Evolutionary conservation across 2,797 vertebrate species (phyloP).

Genomic region (Echiichthys vipera): DNA sequence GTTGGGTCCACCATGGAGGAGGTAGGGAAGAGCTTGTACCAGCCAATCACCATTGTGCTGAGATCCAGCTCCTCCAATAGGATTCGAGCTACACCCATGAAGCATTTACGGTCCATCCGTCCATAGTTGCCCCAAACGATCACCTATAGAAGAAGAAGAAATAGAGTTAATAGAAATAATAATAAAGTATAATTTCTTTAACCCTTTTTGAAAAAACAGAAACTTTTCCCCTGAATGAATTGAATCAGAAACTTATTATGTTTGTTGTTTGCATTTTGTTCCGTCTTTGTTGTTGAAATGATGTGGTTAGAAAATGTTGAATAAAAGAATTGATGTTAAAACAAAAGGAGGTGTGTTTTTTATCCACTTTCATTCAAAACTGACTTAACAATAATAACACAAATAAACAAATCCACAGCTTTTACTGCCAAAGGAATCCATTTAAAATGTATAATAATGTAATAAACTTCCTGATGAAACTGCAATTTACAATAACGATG

Average conservation of each 20-base stretch:
- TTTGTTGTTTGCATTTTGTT: too few species aligned
- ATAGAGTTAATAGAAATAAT: background rate
- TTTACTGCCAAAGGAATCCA: background rate
- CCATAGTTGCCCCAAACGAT: slow-evolving; percentile 99
- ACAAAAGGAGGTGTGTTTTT: background rate
- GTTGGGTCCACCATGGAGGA: slow-evolving; percentile 99
- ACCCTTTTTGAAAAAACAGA: too few species aligned
- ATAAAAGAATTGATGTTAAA: too few species aligned
- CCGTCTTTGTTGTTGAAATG: too few species aligned
- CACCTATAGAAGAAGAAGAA: slow-evolving; percentile 80
- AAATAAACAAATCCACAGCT: background rate
- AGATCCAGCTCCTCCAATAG: slow-evolving; percentile 98
- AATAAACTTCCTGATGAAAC: too few species aligned
- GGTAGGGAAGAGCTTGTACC: slow-evolving; percentile 99
- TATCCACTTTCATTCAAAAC: background rate
- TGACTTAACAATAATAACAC: background rate
- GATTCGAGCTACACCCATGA: slow-evolving; percentile 98
- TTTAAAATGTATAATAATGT: background rate
- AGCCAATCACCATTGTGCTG: slow-evolving; percentile 94
- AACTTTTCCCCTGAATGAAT: too few species aligned
- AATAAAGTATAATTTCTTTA: background rate
- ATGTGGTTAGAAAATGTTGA: too few species aligned
- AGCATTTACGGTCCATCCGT: slow-evolving; percentile 98
- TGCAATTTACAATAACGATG: too few species aligned
- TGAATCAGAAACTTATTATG: too few species aligned